phyloP scores from a whole-genome alignment of 1,140 invertebrate genomes.

The Anadara kagoshimensis region DNA sequence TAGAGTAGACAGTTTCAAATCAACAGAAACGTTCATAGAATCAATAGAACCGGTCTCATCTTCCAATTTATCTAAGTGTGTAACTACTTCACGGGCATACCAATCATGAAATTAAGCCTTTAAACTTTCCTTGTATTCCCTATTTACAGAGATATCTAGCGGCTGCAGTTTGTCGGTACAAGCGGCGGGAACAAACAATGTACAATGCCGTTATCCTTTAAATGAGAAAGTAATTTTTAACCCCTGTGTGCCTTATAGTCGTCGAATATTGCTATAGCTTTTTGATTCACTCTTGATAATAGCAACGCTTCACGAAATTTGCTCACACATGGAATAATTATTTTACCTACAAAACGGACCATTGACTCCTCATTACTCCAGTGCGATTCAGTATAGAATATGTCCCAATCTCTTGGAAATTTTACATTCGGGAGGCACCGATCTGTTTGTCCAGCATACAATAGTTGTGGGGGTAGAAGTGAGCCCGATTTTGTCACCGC shows the following conservation, averaged over 20 bases:
- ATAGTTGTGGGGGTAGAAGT: constrained; percentile 21
- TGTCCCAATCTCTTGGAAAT: constrained; percentile 16
- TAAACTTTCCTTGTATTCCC: constrained; percentile 19
- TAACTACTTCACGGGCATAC: constrained; percentile 7
- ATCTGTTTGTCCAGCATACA: constrained; percentile 24
- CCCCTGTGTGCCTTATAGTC: constrained; percentile 13
- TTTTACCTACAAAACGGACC: constrained; percentile 6
- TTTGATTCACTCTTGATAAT: neutral
- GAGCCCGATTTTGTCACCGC: neutral
- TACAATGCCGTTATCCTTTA: constrained; percentile 13
- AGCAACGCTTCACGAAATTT: neutral
- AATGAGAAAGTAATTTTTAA: neutral
- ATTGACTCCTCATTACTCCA: constrained; percentile 24
- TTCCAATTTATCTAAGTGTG: neutral
- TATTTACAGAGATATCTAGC: constrained; percentile 8
- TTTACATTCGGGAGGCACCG: constrained; percentile 9
- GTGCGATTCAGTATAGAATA: constrained; percentile 13
- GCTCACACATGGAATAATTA: constrained; percentile 19
- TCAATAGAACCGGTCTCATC: neutral
- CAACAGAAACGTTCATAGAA: neutral
- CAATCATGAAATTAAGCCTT: constrained; percentile 12
- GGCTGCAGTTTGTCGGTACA: constrained; percentile 26
- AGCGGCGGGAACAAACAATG: constrained; percentile 1
- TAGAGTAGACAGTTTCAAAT: neutral
- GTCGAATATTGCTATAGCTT: constrained; percentile 18